These are phyloP conservation scores for Phaonia tiefii DNA, from an alignment of 2,888 invertebrate genomes.

Conservation along the genomic window DNA sequence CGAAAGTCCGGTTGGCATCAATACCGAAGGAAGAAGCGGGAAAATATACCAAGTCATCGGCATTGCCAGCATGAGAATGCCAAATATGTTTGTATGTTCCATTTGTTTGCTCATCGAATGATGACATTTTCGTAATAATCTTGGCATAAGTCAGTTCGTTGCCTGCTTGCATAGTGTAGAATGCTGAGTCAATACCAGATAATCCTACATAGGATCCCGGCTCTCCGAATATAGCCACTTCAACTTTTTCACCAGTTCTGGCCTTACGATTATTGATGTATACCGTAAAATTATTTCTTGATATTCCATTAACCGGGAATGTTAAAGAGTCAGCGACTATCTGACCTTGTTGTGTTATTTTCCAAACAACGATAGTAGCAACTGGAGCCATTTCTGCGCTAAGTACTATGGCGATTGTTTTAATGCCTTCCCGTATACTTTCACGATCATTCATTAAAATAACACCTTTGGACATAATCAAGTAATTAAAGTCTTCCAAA, in stretches of 20 bases:
- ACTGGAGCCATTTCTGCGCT: constrained; percentile 96
- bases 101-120: constrained; percentile 92
- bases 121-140: constrained; percentile 92
- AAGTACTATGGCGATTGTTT: constrained; percentile 90
- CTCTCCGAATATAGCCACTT: constrained; percentile 95
- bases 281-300: constrained; percentile 93
- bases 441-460: constrained; percentile 92
- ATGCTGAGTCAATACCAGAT: constrained; percentile 93
- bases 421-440: constrained; percentile 88
- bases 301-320: constrained; percentile 98
- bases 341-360: constrained; percentile 90
- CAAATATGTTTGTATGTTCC: constrained; percentile 91
- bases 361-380: constrained; percentile 94
- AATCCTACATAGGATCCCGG: constrained; percentile 97
- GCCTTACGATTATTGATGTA: constrained; percentile 96
- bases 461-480: constrained; percentile 95
- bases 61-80: constrained; percentile 90
- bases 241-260: constrained; percentile 94
- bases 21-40: constrained; percentile 95
- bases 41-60: constrained; percentile 92
- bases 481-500: constrained; percentile 93
- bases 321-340: constrained; percentile 95
- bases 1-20: constrained; percentile 96
- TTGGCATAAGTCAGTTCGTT: constrained; percentile 94
- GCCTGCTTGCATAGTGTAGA: constrained; percentile 96